Evolutionary conservation across 2,113 vertebrate species (phyloP).

Genomic region (Tenebrosternarchus preto): DNA sequence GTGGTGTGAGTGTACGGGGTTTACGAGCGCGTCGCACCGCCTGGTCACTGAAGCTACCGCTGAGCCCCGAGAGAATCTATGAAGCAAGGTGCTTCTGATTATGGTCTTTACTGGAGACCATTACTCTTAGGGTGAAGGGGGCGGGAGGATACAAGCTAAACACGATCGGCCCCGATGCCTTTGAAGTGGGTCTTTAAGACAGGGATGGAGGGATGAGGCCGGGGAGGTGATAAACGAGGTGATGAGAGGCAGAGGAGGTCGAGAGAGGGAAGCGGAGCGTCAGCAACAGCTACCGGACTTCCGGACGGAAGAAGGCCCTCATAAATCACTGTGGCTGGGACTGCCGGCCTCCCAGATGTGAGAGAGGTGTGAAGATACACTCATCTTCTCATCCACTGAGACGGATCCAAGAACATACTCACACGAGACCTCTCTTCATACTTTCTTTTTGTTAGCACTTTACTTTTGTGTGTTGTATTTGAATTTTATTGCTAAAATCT

Average conservation of each 20-base stretch:
- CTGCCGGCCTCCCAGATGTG: conserved; percentile 68
- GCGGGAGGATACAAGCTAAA: conserved; percentile 51
- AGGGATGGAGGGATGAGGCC: conserved; percentile 33
- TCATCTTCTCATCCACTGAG: conserved; percentile 15
- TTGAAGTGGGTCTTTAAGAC: conserved; percentile 77
- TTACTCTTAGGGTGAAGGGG: conserved; percentile 62
- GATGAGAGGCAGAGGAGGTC: conserved; percentile 74
- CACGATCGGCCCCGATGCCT: conserved; percentile 67
- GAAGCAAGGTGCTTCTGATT: conserved; percentile 71
- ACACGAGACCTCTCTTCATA: not conserved
- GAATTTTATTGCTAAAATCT: not conserved
- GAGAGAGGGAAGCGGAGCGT: conserved; percentile 71
- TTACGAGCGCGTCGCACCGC: conserved; percentile 50
- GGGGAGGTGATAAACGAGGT: conserved; percentile 76
- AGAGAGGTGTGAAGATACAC: conserved; percentile 51
- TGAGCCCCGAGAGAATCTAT: conserved; percentile 55
- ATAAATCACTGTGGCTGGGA: conserved; percentile 70
- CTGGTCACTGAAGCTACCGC: conserved; percentile 25
- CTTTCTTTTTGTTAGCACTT: not conserved
- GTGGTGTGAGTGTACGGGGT: conserved; percentile 49
- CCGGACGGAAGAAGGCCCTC: conserved; percentile 65
- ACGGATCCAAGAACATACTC: conserved; percentile 7
- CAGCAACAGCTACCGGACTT: conserved; percentile 71
- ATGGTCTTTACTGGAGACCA: conserved; percentile 69
- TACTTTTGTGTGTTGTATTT: not conserved